These are phyloP conservation scores for Phyllotreta cruciferae DNA, from an alignment of 2,888 invertebrate genomes.

Conservation along the genomic window DNA sequence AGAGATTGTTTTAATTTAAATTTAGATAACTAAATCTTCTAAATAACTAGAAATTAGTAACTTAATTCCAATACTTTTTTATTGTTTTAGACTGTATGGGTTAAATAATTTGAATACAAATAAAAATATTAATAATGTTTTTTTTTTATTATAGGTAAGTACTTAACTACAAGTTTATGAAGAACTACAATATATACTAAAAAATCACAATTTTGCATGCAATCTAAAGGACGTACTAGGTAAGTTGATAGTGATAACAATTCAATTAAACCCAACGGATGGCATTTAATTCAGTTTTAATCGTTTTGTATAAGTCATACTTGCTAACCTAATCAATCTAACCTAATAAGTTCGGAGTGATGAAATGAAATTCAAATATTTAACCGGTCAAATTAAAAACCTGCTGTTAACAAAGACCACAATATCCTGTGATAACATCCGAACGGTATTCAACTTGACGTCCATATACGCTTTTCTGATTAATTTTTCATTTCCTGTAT, in stretches of 20 bases:
- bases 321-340: slow-evolving; percentile 13
- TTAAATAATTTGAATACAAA: slow-evolving; percentile 4
- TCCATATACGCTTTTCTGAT: slow-evolving; percentile 28
- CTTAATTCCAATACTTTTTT: not conserved
- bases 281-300: no score
- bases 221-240: slow-evolving; percentile 20
- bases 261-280: no score
- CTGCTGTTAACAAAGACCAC: slow-evolving; percentile 32
- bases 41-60: not conserved
- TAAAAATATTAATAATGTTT: slow-evolving; percentile 11
- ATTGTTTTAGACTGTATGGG: slow-evolving; percentile 16
- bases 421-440: slow-evolving; percentile 39
- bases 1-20: no score
- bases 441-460: slow-evolving; percentile 14
- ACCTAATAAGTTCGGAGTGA: not conserved
- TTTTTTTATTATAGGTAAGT: slow-evolving; percentile 34
- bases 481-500: slow-evolving; percentile 38
- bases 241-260: slow-evolving; percentile 20
- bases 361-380: slow-evolving; percentile 33
- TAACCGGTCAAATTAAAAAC: slow-evolving; percentile 30
- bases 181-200: not conserved
- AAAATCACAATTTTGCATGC: slow-evolving; percentile 28
- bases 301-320: no score
- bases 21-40: not conserved
- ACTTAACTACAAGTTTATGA: not conserved